phyloP scores from a whole-genome alignment of 2,888 invertebrate genomes.

The Machimus atricapillus region DNA sequence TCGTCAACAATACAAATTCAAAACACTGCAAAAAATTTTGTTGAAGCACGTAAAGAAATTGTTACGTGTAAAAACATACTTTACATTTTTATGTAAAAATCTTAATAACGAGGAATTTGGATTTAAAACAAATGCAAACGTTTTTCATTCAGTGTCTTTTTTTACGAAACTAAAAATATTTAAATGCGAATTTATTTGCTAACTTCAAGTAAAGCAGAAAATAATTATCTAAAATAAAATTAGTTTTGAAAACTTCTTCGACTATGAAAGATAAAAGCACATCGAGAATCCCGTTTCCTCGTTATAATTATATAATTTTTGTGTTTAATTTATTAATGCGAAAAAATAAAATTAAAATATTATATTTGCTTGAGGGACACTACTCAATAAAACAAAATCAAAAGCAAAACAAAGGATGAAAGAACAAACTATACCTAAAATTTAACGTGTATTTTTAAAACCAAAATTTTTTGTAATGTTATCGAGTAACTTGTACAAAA shows the following conservation, averaged over 20 bases:
- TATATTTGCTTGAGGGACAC: neutral
- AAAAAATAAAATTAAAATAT: conserved; percentile 33
- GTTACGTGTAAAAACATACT: neutral
- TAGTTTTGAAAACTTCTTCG: conserved; percentile 22
- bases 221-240: conserved; percentile 35
- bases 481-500: neutral
- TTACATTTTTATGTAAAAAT: neutral
- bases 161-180: neutral
- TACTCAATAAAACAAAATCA: conserved; percentile 23
- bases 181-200: neutral
- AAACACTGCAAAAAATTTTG: neutral
- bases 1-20: neutral
- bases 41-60: neutral
- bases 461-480: neutral
- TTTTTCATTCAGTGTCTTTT: neutral
- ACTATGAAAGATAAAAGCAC: neutral
- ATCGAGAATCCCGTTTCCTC: conserved; percentile 3
- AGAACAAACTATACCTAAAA: neutral
- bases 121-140: neutral
- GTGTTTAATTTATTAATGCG: conserved; percentile 27
- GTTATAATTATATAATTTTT: neutral
- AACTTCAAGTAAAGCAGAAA: conserved; percentile 10
- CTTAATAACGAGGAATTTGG: neutral
- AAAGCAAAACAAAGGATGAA: conserved; percentile 36
- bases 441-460: neutral